phyloP scores from a whole-genome alignment of 2,797 vertebrate genomes.

The Pangasius krempfi region DNA sequence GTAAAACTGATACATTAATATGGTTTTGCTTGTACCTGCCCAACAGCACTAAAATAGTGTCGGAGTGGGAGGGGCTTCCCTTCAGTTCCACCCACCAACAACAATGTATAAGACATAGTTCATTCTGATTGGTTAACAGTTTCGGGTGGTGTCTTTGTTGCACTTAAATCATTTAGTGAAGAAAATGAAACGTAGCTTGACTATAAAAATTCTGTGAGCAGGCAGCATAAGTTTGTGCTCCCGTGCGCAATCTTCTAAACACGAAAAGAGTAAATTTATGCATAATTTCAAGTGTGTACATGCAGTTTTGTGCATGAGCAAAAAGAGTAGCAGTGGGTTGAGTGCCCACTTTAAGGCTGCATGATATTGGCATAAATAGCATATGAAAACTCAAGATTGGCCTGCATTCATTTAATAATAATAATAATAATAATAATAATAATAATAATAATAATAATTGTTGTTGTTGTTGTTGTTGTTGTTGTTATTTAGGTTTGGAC shows the following conservation, averaged over 20 bases:
- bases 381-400: not conserved
- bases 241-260: not conserved
- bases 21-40: not conserved
- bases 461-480: not conserved
- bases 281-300: not conserved
- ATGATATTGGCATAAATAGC: not conserved
- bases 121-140: not conserved
- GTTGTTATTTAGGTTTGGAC: not conserved
- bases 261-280: not conserved
- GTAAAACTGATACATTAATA: not conserved
- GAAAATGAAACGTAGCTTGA: not conserved
- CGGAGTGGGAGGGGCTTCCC: not conserved
- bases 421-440: too few relatives aligned
- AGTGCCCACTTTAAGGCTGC: not conserved
- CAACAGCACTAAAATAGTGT: not conserved
- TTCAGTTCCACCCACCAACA: not conserved
- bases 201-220: not conserved
- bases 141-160: not conserved
- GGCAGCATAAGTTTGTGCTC: not conserved
- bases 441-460: too few relatives aligned
- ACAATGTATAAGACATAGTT: not conserved
- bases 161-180: not conserved
- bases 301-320: not conserved
- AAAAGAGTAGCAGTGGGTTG: not conserved
- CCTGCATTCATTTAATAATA: not conserved